These are phyloP conservation scores for Eupithecia subumbrata DNA, from an alignment of 2,888 invertebrate species.

Conservation along the genomic window DNA sequence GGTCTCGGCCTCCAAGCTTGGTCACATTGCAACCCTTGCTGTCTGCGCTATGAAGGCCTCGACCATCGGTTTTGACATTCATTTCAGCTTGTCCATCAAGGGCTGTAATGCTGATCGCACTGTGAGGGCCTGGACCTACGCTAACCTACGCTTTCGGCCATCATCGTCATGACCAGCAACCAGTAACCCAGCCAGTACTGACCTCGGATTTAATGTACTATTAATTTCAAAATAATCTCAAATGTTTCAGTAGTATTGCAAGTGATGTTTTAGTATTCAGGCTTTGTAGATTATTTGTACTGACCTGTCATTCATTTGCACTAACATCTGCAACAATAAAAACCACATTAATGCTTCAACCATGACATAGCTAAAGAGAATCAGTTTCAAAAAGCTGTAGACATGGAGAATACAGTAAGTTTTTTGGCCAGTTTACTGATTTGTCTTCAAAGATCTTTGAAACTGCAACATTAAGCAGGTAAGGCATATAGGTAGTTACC, in stretches of 20 bases:
- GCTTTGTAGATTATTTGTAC: neutral
- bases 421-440: neutral
- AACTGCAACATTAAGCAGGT: neutral
- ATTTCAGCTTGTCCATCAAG: too few species aligned
- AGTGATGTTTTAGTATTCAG: constrained; percentile 4
- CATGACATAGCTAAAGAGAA: neutral
- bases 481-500: neutral
- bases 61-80: too few species aligned
- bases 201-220: too few species aligned
- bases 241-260: neutral
- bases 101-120: too few species aligned
- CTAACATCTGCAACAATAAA: neutral
- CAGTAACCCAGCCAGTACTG: too few species aligned
- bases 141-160: too few species aligned
- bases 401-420: neutral
- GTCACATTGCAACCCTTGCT: too few species aligned
- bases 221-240: neutral
- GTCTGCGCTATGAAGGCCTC: too few species aligned
- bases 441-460: neutral
- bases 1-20: too few species aligned
- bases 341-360: neutral
- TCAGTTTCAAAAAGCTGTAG: neutral
- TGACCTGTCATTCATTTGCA: neutral
- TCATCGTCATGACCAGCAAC: too few species aligned
- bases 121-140: too few species aligned